These are phyloP conservation scores for Hemibagrus guttatus DNA, from an alignment of 2,797 vertebrate species.

Conservation along the genomic window DNA sequence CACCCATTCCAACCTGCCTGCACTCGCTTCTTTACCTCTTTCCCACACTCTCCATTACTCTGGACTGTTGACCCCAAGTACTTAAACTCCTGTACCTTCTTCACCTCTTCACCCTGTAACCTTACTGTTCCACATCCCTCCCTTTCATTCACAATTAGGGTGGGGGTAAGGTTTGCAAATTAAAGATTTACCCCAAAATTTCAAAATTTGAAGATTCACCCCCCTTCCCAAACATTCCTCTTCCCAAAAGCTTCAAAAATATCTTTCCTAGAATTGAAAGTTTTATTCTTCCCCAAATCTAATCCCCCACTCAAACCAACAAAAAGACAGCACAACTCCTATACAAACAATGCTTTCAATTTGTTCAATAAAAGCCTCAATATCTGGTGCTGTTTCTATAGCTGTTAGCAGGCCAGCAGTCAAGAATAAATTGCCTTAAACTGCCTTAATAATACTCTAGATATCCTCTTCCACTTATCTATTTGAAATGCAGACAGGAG, in stretches of 20 bases:
- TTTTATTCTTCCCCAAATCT: not conserved
- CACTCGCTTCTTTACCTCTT: too few species aligned
- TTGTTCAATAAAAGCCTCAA: not conserved
- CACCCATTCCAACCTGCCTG: too few species aligned
- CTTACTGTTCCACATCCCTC: too few species aligned
- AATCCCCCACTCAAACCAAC: not conserved
- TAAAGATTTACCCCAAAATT: too few species aligned
- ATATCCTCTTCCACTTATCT: not conserved
- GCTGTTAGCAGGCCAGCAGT: not conserved
- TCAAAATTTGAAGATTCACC: too few species aligned
- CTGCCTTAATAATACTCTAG: not conserved
- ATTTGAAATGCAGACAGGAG: not conserved
- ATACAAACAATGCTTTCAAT: not conserved
- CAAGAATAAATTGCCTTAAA: not conserved
- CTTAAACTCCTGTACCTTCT: too few species aligned
- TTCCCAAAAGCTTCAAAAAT: not conserved
- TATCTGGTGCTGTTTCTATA: not conserved
- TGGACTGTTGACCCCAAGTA: too few species aligned
- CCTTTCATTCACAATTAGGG: too few species aligned
- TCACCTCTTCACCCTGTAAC: too few species aligned
- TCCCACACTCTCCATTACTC: too few species aligned
- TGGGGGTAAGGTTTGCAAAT: too few species aligned
- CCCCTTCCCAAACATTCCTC: not conserved
- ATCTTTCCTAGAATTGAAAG: not conserved
- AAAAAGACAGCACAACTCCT: not conserved